Base-by-base conservation (phyloP, 2,888 invertebrate species). In the Coelopa pilipes region DNA sequence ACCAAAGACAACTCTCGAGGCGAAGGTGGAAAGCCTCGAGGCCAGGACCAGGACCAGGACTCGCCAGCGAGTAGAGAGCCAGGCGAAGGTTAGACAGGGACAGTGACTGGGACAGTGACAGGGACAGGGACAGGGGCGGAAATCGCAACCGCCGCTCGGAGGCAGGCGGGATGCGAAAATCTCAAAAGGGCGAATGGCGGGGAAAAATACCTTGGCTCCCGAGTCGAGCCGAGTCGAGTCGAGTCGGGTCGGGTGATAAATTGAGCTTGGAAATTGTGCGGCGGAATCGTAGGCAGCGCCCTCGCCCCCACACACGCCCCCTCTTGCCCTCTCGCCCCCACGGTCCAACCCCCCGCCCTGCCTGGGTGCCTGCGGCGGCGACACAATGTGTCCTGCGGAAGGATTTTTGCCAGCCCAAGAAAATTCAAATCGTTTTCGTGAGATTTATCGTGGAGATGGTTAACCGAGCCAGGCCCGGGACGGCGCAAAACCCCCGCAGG, bases 401-500 rank as follows among this genome's bases (percentile, higher is more conserved):
- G 45, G 68, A 50, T 24, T 66, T 49, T 24, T 70, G 24, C 53
- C 55, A 57, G 46, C 60, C 24, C 49, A 53, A 66, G 77, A 77
- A 81, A 82, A 82, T 80, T 81, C 80, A 82, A 86, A 85, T 85
- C 84, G 85, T 85, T 85, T 84, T 82, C 81, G 82, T 81, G 83
- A 86, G 86, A 86, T 86, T 86, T 86, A 86, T 86, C 84, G 84
- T 85, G 83, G 84, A 81, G 76, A 80, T 81, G 86, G 86, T 86
- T 84, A 86, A 86, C 86, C 86, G 71, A 75, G 66, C 72, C 69
- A 74, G 60, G 68, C 73, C 70, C 50, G 55, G 45, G 50, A 21
- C 53, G 19, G n/a, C n/a, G n/a, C n/a, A n/a, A 34, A 46, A 68
- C 34, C 34, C 34, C 2, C 34, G 34, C 2, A 34, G 34, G 34